Conservation (phyloP, 1,140 invertebrate species). For the Colletes latitarsis region DNA sequence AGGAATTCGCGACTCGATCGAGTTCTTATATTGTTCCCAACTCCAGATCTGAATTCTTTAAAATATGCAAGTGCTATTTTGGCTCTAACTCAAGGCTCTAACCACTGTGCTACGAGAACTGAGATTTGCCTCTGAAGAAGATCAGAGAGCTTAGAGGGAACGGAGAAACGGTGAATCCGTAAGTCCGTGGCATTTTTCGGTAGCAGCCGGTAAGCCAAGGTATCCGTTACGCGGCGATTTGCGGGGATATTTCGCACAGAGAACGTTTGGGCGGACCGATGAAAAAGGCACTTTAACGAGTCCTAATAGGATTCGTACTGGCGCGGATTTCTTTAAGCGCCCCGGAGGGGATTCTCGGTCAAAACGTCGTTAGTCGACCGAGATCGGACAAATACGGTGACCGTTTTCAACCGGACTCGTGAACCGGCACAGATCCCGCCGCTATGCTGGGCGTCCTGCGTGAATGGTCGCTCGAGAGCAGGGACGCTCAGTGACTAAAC, state of each 20-base stretch:
- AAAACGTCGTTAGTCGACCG: conserved; percentile 46
- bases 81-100: background rate
- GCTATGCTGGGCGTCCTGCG: background rate
- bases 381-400: conserved; percentile 17
- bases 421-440: conserved; percentile 17
- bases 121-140: background rate
- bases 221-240: conserved; percentile 46
- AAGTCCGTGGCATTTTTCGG: background rate
- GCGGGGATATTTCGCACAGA: background rate
- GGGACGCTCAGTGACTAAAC: conserved; percentile 7
- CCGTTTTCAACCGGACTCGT: conserved; percentile 25
- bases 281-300: conserved; percentile 54
- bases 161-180: background rate
- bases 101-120: background rate
- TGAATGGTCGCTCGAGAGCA: conserved; percentile 31
- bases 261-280: background rate
- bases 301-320: conserved; percentile 51
- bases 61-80: too few relatives aligned
- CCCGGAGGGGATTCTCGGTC: conserved; percentile 31
- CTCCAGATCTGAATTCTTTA: too few relatives aligned
- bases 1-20: too few relatives aligned
- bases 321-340: background rate
- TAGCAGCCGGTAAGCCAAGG: conserved; percentile 40
- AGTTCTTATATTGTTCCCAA: too few relatives aligned
- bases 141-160: background rate